Percentiles rank a stretch among this genome's conserved stretches.
phyloP scores from a whole-genome alignment of 2,797 vertebrate species.

The Eupleurogrammus muticus region DNA sequence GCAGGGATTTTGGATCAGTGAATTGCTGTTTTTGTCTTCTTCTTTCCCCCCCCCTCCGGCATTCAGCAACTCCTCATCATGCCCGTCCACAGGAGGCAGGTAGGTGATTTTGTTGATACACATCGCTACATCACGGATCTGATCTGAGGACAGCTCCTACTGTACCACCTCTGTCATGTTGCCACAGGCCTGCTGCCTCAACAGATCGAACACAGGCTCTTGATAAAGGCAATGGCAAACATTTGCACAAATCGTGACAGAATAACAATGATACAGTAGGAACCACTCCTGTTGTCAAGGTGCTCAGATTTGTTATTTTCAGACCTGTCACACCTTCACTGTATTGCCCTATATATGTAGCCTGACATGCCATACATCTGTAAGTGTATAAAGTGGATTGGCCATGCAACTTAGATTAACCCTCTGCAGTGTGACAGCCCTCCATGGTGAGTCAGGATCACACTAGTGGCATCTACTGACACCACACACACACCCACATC shows the following conservation, averaged over 20 bases:
- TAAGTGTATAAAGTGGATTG: constrained; percentile 10
- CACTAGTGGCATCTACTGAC: constrained; percentile 19
- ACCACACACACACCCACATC: constrained; percentile 41
- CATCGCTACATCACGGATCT: background rate
- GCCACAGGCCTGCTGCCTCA: constrained; percentile 13
- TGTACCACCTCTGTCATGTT: constrained; percentile 7
- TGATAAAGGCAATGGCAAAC: background rate
- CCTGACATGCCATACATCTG: background rate
- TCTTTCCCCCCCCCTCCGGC: no score
- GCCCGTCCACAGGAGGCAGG: constrained; percentile 76
- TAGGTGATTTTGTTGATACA: constrained; percentile 50
- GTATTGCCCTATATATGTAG: background rate
- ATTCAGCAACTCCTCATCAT: constrained; percentile 58
- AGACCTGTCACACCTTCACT: constrained; percentile 29
- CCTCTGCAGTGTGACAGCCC: background rate
- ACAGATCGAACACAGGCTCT: constrained; percentile 2
- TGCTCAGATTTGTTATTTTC: background rate
- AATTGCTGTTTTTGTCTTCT: constrained; percentile 10
- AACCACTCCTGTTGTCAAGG: background rate
- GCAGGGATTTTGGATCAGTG: constrained; percentile 25
- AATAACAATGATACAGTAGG: background rate
- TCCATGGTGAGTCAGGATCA: constrained; percentile 57
- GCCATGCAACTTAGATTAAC: constrained; percentile 31
- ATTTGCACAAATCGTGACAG: background rate
- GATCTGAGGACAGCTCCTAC: background rate